These are phyloP conservation scores for Microtus montanus DNA, from an alignment of 2,113 vertebrate species.

Conservation along the genomic window DNA sequence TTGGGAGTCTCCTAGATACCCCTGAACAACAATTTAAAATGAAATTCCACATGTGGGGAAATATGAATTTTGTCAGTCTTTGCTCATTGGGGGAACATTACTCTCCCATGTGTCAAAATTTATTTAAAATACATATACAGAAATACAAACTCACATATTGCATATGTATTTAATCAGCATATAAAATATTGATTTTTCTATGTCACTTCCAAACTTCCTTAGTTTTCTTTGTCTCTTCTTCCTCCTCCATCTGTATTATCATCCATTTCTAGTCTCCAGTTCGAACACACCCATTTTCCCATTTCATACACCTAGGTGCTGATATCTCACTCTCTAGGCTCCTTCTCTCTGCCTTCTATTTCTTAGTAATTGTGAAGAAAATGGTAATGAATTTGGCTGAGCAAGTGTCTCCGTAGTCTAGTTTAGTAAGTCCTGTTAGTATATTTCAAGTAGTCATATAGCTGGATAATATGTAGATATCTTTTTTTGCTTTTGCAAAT, in stretches of 20 bases:
- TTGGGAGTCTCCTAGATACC: not conserved
- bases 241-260: not conserved
- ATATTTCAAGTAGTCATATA: not conserved
- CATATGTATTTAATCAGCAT: not conserved
- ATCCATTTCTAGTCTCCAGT: not conserved
- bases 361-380: not conserved
- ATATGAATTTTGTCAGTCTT: not conserved
- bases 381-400: not conserved
- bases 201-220: not conserved
- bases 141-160: not conserved
- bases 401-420: not conserved
- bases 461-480: not conserved
- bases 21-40: not conserved
- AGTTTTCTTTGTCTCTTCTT: not conserved
- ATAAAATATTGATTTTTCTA: not conserved
- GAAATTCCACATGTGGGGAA: not conserved
- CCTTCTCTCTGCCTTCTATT: not conserved
- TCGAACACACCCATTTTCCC: fast-evolving
- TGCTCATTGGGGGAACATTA: not conserved
- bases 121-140: not conserved
- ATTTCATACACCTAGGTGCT: not conserved
- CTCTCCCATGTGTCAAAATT: not conserved
- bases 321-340: not conserved
- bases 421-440: not conserved
- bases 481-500: not conserved